phyloP scores from a whole-genome alignment of 2,888 invertebrate genomes.

The Syrphus vitripennis region DNA sequence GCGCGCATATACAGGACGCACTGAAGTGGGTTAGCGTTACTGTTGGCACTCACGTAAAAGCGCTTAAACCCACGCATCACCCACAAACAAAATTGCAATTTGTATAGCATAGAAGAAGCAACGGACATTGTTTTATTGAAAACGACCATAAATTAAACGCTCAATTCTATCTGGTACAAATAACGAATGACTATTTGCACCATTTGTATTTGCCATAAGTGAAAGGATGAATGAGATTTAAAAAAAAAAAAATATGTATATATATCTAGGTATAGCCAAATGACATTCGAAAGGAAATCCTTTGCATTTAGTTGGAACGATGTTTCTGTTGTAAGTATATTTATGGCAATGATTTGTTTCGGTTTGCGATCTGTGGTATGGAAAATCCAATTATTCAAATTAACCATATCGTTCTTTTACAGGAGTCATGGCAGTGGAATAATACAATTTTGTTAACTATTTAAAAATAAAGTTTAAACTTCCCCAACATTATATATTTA shows the following conservation, averaged over 20 bases:
- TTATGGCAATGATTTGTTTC: background rate
- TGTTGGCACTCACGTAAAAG: slow-evolving; percentile 6
- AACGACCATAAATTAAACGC: slow-evolving; percentile 63
- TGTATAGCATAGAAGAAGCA: background rate
- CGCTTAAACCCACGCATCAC: slow-evolving; percentile 16
- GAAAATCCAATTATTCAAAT: background rate
- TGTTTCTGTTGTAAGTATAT: background rate
- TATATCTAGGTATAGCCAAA: background rate
- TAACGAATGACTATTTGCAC: slow-evolving; percentile 28
- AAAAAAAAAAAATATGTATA: background rate
- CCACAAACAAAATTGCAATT: slow-evolving; percentile 34
- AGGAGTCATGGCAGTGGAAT: background rate
- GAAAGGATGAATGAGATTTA: background rate
- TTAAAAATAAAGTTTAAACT: no score
- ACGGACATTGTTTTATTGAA: slow-evolving; percentile 50
- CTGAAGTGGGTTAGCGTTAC: slow-evolving; percentile 8
- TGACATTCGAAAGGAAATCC: slow-evolving; percentile 12
- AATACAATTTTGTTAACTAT: no score
- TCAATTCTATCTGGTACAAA: slow-evolving; percentile 30
- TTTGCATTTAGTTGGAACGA: background rate
- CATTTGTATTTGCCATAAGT: background rate
- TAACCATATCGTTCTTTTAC: background rate
- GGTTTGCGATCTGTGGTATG: background rate
- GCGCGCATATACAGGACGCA: slow-evolving; percentile 29
- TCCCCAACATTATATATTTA: no score